phyloP scores from a whole-genome alignment of 1,140 invertebrate genomes.

The Cydia strobilella region DNA sequence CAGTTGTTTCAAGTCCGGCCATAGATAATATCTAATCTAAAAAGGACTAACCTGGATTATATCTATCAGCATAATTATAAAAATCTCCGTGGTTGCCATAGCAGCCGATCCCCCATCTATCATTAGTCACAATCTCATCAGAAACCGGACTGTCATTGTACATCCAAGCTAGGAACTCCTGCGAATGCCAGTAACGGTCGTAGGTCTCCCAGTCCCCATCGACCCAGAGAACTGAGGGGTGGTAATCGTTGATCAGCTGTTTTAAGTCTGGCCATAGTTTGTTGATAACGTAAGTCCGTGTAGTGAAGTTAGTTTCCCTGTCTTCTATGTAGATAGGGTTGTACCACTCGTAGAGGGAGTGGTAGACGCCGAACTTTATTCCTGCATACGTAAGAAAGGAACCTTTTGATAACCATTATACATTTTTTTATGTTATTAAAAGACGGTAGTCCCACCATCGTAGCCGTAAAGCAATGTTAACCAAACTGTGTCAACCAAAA shows the following conservation, averaged over 20 bases:
- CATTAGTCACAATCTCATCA: conserved; percentile 93
- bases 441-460: too few relatives aligned
- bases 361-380: conserved; percentile 92
- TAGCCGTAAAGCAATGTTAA: too few relatives aligned
- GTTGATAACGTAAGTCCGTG: conserved; percentile 83
- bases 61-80: conserved; percentile 91
- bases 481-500: too few relatives aligned
- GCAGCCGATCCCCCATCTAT: conserved; percentile 91
- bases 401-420: too few relatives aligned
- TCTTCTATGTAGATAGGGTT: conserved; percentile 92
- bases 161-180: conserved; percentile 93
- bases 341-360: conserved; percentile 96
- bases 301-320: conserved; percentile 84
- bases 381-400: conserved; percentile 58
- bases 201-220: conserved; percentile 94
- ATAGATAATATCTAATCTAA: conserved; percentile 59
- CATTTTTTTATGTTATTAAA: too few relatives aligned
- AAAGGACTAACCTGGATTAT: conserved; percentile 88
- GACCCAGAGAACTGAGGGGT: conserved; percentile 96
- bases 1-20: conserved; percentile 88
- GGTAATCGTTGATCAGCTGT: conserved; percentile 88
- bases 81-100: conserved; percentile 94
- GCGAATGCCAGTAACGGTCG: conserved; percentile 90
- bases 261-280: conserved; percentile 89
- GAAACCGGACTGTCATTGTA: conserved; percentile 97